These are phyloP conservation scores for Bucco capensis DNA, from an alignment of 2,113 vertebrate species.

Conservation along the genomic window DNA sequence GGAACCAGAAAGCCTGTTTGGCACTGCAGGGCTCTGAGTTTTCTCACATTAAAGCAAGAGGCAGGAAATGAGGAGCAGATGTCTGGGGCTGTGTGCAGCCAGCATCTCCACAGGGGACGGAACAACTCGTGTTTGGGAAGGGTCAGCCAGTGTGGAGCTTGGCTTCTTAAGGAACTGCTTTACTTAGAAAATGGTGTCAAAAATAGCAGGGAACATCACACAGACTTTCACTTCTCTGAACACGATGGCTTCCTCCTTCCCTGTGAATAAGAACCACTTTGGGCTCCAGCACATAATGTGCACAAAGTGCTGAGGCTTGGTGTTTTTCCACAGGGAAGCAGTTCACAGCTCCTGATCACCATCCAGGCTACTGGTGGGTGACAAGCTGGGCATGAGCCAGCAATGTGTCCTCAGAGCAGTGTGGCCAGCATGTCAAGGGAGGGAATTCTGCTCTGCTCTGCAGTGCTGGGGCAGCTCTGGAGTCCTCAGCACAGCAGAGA, in stretches of 20 bases:
- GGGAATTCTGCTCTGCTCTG: too few species aligned
- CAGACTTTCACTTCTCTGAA: conserved; percentile 13
- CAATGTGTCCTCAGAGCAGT: too few species aligned
- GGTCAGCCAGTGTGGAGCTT: accelerated
- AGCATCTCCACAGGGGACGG: accelerated
- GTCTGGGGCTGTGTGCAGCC: not conserved
- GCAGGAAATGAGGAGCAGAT: conserved; percentile 16
- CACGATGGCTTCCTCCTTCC: not conserved
- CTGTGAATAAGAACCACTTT: not conserved
- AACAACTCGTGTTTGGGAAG: not conserved
- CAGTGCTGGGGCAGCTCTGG: too few species aligned
- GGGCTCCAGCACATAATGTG: not conserved
- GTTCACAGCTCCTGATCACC: not conserved
- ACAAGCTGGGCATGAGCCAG: too few species aligned
- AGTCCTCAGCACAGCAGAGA: too few species aligned
- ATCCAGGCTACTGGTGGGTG: too few species aligned
- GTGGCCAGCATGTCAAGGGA: too few species aligned
- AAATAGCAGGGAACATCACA: not conserved
- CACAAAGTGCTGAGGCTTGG: not conserved
- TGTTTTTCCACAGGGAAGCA: not conserved
- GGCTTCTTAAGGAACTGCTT: not conserved
- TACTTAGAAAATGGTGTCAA: not conserved
- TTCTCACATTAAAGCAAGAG: not conserved
- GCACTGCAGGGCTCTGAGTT: not conserved
- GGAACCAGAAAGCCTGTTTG: not conserved